Conservation (phyloP, 2,797 vertebrate genomes). For the Chiloscyllium punctatum region DNA sequence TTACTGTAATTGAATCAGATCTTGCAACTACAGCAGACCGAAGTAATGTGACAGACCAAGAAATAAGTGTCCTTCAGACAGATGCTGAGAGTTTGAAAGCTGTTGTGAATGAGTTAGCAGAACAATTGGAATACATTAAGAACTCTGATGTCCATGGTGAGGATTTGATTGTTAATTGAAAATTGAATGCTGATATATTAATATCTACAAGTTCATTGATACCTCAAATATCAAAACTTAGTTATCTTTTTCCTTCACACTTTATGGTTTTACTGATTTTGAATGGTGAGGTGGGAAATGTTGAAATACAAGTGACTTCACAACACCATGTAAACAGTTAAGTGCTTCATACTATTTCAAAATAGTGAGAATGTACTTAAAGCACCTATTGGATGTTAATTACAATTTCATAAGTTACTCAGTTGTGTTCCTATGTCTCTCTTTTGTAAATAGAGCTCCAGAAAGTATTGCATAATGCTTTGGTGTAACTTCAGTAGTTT, state of each 20-base stretch:
- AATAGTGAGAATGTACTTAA: not conserved
- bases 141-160: conserved; percentile 88
- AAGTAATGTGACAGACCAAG: conserved; percentile 57
- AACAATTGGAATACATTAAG: conserved; percentile 89
- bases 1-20: conserved; percentile 67
- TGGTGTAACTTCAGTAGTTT: not conserved
- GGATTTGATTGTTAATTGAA: conserved; percentile 39
- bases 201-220: not conserved
- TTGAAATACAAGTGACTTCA: not conserved
- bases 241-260: not conserved
- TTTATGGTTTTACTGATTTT: not conserved
- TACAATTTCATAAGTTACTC: not conserved
- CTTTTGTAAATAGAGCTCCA: not conserved
- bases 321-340: not conserved
- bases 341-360: not conserved
- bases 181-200: not conserved
- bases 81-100: conserved; percentile 73
- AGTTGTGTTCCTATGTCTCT: not conserved
- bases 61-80: conserved; percentile 61
- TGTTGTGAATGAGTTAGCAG: conserved; percentile 73
- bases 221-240: not conserved
- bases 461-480: not conserved
- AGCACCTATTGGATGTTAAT: not conserved
- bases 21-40: conserved; percentile 58
- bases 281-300: too few species aligned